Base-by-base conservation (phyloP, 2,113 vertebrate species). In the Anolis carolinensis region DNA sequence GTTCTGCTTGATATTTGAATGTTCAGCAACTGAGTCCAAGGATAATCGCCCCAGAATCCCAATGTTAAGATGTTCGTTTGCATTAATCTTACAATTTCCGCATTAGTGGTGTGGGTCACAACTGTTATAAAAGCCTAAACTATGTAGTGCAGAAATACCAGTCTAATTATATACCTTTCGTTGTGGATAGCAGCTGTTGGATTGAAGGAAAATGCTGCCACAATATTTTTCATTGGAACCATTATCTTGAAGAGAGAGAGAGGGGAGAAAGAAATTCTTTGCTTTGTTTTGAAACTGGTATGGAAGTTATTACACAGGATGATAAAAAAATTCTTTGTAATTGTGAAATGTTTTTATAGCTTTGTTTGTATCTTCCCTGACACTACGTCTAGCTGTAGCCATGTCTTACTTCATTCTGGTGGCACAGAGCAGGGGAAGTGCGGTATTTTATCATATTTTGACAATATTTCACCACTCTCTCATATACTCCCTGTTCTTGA, bases 401-500 rank as follows among this genome's bases (percentile, higher is more conserved):
- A 59, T 70, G 5, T 13, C 0, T 0, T n/a, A 5, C n/a, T 82
- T 72, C 70, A 81, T 75, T 62, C 30, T 52, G 68, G 39, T 20
- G 82, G 89, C 78, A 9, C 7, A 74, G 16, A 79, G 77, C 86
- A 71, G 50, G 32, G 55, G 81, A 85, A 91, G 65, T 7, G 62
- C 6, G 0, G 1, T 6, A 0, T 0, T 82, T 90, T 94, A 83
- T 83, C 89, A 81, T 87, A 25, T 83, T 44, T 68, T 83, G 83
- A 75, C 84, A 2, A 14, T 79, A 48, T 88, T 88, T 85, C 92
- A 90, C 81, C 79, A 39, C 88, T 67, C n/a, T 90, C 82, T 90
- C 7, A 34, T 87, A 76, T 68, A 77, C 86, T 79, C 0, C 0
- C 39, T 79, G 81, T 81, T 84, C 90, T 93, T 93, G 90, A 68